Evolutionary conservation across 1,140 invertebrate genomes (phyloP).

Genomic region (Drosophila murphyi): DNA sequence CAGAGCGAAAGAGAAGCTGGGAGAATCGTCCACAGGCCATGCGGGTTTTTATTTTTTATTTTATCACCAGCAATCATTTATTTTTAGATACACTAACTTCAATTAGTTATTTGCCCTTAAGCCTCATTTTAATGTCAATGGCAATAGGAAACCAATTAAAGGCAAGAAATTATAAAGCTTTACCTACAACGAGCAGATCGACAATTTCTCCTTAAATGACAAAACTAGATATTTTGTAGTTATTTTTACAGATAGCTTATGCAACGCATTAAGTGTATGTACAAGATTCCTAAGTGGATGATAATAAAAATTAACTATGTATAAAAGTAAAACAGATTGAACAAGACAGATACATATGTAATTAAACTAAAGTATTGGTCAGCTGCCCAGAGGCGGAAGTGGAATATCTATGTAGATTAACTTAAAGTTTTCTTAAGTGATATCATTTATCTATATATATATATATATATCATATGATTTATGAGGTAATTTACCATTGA

Average conservation of each 20-base stretch:
- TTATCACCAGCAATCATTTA: neutral
- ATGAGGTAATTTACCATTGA: slow-evolving; percentile 7
- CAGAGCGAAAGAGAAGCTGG: slow-evolving; percentile 11
- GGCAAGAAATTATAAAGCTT: neutral
- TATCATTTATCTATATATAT: too few relatives aligned
- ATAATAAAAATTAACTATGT: neutral
- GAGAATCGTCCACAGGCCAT: slow-evolving; percentile 5
- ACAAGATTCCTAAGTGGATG: slow-evolving; percentile 9
- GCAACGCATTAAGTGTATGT: slow-evolving; percentile 13
- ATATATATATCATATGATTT: neutral
- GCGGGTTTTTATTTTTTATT: neutral
- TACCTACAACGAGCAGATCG: too few relatives aligned
- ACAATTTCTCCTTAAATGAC: too few relatives aligned
- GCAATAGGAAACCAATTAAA: neutral
- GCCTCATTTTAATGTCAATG: slow-evolving; percentile 24
- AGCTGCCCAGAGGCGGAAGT: neutral
- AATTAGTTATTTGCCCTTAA: neutral
- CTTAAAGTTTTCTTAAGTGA: neutral
- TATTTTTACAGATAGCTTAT: too few relatives aligned
- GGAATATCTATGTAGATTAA: neutral
- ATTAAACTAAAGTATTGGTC: neutral
- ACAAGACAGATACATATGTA: neutral
- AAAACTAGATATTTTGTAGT: too few relatives aligned
- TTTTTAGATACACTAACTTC: neutral
- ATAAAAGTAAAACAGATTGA: neutral